Evolutionary conservation across 2,888 invertebrate species (phyloP).

Genomic region (Rhagophthalmus giganteus): DNA sequence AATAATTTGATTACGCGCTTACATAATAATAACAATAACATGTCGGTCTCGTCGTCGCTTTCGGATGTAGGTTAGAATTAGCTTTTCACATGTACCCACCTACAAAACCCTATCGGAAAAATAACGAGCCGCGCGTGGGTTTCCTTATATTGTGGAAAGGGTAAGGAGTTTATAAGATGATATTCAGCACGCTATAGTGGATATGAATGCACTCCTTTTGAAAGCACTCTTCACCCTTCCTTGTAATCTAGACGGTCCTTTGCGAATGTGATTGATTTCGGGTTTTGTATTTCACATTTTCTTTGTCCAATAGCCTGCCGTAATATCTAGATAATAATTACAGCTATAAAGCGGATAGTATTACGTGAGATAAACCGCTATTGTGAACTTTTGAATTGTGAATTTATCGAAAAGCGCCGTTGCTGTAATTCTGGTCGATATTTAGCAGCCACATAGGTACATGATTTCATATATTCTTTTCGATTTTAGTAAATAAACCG

Average conservation of each 20-base stretch:
- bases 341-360: background rate
- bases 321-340: background rate
- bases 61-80: background rate
- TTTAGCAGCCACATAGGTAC: no score
- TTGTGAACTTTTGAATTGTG: background rate
- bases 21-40: slow-evolving; percentile 8
- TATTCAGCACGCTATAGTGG: slow-evolving; percentile 35
- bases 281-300: slow-evolving; percentile 26
- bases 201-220: slow-evolving; percentile 34
- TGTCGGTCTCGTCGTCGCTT: slow-evolving; percentile 3
- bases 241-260: slow-evolving; percentile 35
- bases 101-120: slow-evolving; percentile 1
- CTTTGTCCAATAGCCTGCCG: slow-evolving; percentile 2
- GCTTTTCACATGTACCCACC: background rate
- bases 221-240: slow-evolving; percentile 33
- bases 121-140: slow-evolving; percentile 27
- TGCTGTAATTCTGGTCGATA: no score
- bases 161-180: slow-evolving; percentile 37
- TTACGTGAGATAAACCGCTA: background rate
- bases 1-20: slow-evolving; percentile 21
- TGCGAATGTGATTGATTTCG: slow-evolving; percentile 30
- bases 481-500: no score
- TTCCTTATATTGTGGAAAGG: slow-evolving; percentile 22
- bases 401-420: background rate
- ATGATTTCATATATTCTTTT: background rate